Conservation (phyloP, 2,113 vertebrate genomes). For the Emydocephalus ijimae region DNA sequence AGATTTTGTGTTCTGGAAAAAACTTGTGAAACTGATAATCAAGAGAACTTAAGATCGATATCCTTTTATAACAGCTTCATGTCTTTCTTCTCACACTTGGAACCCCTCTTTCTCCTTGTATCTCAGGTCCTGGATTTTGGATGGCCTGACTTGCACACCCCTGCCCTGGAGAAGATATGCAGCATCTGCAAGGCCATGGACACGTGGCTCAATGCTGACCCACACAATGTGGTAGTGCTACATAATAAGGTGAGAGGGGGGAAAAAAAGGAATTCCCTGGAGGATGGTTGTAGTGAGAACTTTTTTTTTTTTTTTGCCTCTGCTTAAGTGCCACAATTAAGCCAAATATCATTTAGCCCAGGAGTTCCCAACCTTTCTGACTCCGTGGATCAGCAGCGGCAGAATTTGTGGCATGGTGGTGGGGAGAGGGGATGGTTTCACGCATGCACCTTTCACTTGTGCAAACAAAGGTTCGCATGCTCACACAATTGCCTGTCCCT, state of each 20-base stretch:
- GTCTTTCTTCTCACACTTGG: neutral
- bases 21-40: neutral
- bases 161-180: conserved; percentile 95
- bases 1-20: neutral
- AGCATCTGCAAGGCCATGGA: conserved; percentile 99
- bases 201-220: conserved; percentile 88
- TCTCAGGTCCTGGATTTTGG: conserved; percentile 92
- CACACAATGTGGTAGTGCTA: conserved; percentile 91
- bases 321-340: neutral
- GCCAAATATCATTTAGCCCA: neutral
- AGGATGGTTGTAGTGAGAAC: neutral
- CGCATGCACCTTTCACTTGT: neutral
- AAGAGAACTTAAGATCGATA: neutral
- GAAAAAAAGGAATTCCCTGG: neutral
- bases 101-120: neutral
- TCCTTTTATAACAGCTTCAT: neutral
- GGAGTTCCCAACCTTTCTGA: neutral
- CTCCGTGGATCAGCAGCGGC: neutral
- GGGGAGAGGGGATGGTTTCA: neutral
- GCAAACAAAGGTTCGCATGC: neutral
- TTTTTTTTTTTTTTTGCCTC: too few relatives aligned
- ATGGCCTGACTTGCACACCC: conserved; percentile 95
- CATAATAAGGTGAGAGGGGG: conserved; percentile 89
- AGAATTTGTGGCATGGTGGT: neutral
- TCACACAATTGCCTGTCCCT: neutral